Percentiles rank a stretch among this genome's conserved stretches.
Evolutionary conservation across 2,797 vertebrate species (phyloP).

Genomic region (Hippocampus kuda): DNA sequence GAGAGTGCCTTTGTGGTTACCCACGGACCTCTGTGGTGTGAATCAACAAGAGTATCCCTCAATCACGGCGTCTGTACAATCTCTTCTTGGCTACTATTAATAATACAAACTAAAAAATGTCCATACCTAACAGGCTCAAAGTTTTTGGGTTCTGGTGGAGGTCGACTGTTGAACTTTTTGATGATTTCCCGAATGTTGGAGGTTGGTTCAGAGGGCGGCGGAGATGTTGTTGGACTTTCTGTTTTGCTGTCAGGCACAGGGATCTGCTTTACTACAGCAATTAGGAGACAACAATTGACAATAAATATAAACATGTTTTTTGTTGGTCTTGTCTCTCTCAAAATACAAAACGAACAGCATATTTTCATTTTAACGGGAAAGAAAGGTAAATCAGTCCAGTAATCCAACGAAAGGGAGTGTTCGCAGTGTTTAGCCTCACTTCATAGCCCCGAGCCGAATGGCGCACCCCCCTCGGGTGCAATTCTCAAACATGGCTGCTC

Average conservation of each 20-base stretch:
- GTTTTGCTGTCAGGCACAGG: slow-evolving; percentile 1
- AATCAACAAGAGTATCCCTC: no score
- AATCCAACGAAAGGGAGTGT: no score
- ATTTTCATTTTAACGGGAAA: no score
- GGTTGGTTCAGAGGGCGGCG: slow-evolving; percentile 63
- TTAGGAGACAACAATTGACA: not conserved
- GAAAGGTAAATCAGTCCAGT: no score
- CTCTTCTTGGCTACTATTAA: no score
- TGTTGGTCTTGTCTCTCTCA: not conserved
- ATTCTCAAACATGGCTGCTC: not conserved
- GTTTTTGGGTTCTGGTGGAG: slow-evolving; percentile 60
- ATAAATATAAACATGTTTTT: not conserved
- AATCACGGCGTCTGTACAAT: no score
- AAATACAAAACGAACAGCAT: not conserved
- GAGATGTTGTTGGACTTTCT: slow-evolving; percentile 26
- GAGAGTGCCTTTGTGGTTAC: no score
- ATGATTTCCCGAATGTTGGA: slow-evolving; percentile 83
- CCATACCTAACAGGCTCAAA: slow-evolving; percentile 71
- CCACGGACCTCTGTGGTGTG: no score
- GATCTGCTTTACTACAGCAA: not conserved
- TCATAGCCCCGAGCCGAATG: no score
- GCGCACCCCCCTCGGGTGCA: no score
- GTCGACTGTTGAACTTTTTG: slow-evolving; percentile 78
- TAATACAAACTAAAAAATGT: not conserved
- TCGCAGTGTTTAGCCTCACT: no score